Percentiles rank a stretch among this genome's conserved stretches.
These are phyloP conservation scores for Drosophila sulfurigaster DNA, from an alignment of 1,140 invertebrate species.

Conservation along the genomic window DNA sequence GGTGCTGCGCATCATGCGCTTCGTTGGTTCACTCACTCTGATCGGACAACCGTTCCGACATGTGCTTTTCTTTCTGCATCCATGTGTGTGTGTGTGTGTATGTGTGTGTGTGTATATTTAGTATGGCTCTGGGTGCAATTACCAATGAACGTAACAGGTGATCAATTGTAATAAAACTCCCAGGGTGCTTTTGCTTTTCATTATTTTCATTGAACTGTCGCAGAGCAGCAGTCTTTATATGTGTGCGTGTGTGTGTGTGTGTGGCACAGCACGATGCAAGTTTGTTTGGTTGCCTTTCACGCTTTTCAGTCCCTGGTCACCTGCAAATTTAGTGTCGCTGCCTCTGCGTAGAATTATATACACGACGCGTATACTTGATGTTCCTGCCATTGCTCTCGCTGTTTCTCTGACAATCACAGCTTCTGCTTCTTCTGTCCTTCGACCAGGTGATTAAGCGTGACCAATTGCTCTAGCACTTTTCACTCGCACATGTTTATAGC, in stretches of 20 bases:
- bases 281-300: constrained; percentile 39
- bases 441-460: constrained; percentile 75
- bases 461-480: constrained; percentile 69
- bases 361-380: constrained; percentile 69
- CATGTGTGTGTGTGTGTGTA: constrained; percentile 20
- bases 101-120: constrained; percentile 65
- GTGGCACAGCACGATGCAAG: constrained; percentile 13
- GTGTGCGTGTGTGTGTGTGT: constrained; percentile 22
- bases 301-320: constrained; percentile 36
- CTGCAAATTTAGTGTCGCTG: constrained; percentile 48
- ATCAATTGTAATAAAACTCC: constrained; percentile 85
- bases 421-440: constrained; percentile 24
- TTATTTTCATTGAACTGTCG: constrained; percentile 76
- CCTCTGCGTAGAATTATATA: constrained; percentile 71
- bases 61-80: neutral
- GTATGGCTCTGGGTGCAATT: constrained; percentile 84
- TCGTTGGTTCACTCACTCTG: constrained; percentile 38
- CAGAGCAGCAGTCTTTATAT: constrained; percentile 30
- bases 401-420: neutral
- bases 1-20: constrained; percentile 45
- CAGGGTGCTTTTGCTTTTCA: constrained; percentile 84
- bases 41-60: constrained; percentile 27
- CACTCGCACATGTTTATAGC: constrained; percentile 60
- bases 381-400: constrained; percentile 14
- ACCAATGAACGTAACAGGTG: constrained; percentile 85